A percentile compares a stretch with the other conserved stretches of the same genome.
Conservation (phyloP, 2,888 invertebrate genomes). For the Neoscelio sp. region DNA sequence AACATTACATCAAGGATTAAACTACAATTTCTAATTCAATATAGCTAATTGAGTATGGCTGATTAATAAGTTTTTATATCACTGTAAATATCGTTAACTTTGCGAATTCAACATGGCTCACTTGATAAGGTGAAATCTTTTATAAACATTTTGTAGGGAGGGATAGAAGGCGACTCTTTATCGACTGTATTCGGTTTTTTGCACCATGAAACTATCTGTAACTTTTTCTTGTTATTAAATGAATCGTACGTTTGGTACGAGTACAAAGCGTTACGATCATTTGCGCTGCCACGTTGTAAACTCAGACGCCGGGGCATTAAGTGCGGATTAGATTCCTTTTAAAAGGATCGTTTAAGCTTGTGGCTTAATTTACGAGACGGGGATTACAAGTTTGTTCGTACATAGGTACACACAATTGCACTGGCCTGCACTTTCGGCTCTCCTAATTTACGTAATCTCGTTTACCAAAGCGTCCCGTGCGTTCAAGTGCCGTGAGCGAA, state of each 20-base stretch:
- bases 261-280: constrained; percentile 53
- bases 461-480: constrained; percentile 62
- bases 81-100: no score
- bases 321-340: constrained; percentile 76
- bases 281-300: constrained; percentile 66
- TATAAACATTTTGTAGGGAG: no score
- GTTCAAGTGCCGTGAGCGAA: constrained; percentile 49
- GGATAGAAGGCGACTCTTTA: no score
- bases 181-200: no score
- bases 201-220: no score
- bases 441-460: constrained; percentile 70
- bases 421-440: constrained; percentile 59
- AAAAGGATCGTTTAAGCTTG: constrained; percentile 77
- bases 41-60: no score
- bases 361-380: constrained; percentile 77
- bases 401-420: constrained; percentile 68
- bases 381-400: constrained; percentile 75
- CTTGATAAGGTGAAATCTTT: no score
- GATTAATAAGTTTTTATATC: no score
- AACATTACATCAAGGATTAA: no score
- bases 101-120: no score
- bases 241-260: background rate
- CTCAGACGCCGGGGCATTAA: constrained; percentile 71
- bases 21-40: no score
- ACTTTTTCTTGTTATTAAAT: background rate